These are phyloP conservation scores for Microtus ochrogaster DNA, from an alignment of 2,113 vertebrate genomes.

Conservation along the genomic window DNA sequence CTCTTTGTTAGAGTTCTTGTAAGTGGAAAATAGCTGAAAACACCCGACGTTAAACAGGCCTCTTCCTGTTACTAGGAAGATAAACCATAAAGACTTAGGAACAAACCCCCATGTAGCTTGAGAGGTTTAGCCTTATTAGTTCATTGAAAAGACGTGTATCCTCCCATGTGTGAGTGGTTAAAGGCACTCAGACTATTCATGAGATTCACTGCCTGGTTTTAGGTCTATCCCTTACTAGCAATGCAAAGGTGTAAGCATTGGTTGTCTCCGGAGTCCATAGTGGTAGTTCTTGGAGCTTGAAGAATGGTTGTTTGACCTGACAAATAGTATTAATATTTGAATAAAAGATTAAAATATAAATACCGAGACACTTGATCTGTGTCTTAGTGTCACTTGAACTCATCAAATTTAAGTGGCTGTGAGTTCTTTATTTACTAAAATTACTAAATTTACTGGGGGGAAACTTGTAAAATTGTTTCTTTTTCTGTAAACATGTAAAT, in stretches of 20 bases:
- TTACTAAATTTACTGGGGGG: not conserved
- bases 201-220: not conserved
- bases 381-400: conserved; percentile 17
- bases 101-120: not conserved
- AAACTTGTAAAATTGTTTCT: not conserved
- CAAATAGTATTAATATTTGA: not conserved
- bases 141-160: not conserved
- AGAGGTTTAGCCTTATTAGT: not conserved
- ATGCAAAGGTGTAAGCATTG: not conserved
- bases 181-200: not conserved
- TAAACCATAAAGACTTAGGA: not conserved
- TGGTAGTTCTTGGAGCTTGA: not conserved
- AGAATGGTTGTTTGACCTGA: not conserved
- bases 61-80: not conserved
- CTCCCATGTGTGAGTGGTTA: not conserved
- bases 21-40: not conserved
- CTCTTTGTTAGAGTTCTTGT: not conserved
- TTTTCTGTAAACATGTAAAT: not conserved
- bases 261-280: not conserved
- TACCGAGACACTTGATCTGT: not conserved
- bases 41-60: not conserved
- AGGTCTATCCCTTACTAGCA: not conserved
- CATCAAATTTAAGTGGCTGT: not conserved
- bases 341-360: conserved; percentile 27
- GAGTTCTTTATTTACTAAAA: not conserved